Conservation (phyloP, 2,888 invertebrate species). For the Drosophila parthenogenetica region DNA sequence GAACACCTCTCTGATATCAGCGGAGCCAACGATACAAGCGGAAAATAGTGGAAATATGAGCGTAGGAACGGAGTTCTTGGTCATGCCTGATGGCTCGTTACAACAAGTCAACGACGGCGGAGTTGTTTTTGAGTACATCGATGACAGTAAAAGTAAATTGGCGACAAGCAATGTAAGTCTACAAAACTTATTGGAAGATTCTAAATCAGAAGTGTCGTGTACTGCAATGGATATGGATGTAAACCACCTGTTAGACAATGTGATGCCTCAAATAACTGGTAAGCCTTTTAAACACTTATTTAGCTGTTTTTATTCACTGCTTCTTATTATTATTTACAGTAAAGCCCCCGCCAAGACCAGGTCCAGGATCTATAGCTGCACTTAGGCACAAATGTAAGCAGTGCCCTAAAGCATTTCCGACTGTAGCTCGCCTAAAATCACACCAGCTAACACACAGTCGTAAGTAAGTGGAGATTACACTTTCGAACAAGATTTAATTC, state of each 20-base stretch:
- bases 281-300: not conserved
- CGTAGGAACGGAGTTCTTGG: constrained; percentile 78
- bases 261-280: constrained; percentile 49
- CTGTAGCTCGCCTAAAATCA: constrained; percentile 66
- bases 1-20: not conserved
- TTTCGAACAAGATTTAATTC: not conserved
- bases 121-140: constrained; percentile 81
- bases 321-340: constrained; percentile 23
- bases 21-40: constrained; percentile 11
- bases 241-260: constrained; percentile 63
- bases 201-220: constrained; percentile 21
- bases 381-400: constrained; percentile 64
- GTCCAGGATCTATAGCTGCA: constrained; percentile 18
- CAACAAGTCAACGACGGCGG: constrained; percentile 75
- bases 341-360: constrained; percentile 39
- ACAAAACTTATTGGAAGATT: constrained; percentile 49
- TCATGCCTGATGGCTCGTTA: constrained; percentile 78
- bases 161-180: constrained; percentile 38
- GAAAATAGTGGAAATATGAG: constrained; percentile 53
- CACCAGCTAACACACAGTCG: constrained; percentile 70
- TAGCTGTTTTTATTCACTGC: not conserved
- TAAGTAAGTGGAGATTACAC: constrained; percentile 37
- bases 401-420: constrained; percentile 64
- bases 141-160: constrained; percentile 52
- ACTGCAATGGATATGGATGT: constrained; percentile 73